Evolutionary conservation across 2,888 invertebrate species (phyloP).

Genomic region (Choreutis nemorana): DNA sequence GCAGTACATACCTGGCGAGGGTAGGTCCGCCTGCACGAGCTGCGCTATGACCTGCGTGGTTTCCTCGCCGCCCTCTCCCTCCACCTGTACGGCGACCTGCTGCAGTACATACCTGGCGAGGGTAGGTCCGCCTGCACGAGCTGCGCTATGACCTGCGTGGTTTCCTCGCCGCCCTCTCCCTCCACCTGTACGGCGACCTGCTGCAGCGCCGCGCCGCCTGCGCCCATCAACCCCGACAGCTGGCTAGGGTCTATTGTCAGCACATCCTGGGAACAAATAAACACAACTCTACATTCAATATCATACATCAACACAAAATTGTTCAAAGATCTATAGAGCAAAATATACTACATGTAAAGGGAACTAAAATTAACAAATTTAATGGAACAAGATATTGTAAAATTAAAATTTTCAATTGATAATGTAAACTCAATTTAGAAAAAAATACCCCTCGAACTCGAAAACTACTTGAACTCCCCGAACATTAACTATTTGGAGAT

Average conservation of each 20-base stretch:
- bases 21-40: conserved; percentile 84
- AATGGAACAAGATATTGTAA: too few relatives aligned
- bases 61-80: conserved; percentile 65
- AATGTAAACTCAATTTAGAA: too few relatives aligned
- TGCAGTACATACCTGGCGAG: conserved; percentile 77
- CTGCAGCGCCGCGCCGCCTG: conserved; percentile 60
- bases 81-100: conserved; percentile 62
- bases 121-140: conserved; percentile 85
- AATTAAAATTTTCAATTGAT: too few relatives aligned
- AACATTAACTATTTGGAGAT: too few relatives aligned
- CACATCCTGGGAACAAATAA: conserved; percentile 34
- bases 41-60: conserved; percentile 86
- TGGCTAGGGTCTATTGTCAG: conserved; percentile 62
- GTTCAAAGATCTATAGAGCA: neutral
- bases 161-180: conserved; percentile 65
- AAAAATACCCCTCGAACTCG: too few relatives aligned
- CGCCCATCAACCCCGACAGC: conserved; percentile 67
- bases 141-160: conserved; percentile 85
- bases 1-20: conserved; percentile 75
- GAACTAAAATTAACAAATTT: too few relatives aligned
- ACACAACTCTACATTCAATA: conserved; percentile 52
- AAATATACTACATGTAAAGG: neutral
- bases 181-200: conserved; percentile 63
- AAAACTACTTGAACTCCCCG: too few relatives aligned
- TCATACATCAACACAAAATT: neutral